phyloP scores from a whole-genome alignment of 2,888 invertebrate genomes.

The Kuschelorhynchus macadamiae region DNA sequence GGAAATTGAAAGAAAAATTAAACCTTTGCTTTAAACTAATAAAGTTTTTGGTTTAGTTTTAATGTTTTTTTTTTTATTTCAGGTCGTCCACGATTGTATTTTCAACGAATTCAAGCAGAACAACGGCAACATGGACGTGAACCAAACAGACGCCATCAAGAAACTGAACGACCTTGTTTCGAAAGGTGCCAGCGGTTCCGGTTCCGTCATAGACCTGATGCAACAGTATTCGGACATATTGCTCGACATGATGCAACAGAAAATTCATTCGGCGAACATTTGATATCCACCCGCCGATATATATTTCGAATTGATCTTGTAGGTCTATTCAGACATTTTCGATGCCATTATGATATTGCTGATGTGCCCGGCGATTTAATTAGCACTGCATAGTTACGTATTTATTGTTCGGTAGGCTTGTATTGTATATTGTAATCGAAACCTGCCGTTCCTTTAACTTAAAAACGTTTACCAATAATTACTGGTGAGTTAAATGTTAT shows the following conservation, averaged over 20 bases:
- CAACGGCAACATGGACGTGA: constrained; percentile 65
- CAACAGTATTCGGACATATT: constrained; percentile 76
- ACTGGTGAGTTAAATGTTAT: no score
- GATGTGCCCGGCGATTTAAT: no score
- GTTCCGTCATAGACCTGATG: constrained; percentile 73
- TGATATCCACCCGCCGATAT: constrained; percentile 54
- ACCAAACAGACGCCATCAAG: constrained; percentile 70
- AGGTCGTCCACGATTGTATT: constrained; percentile 67
- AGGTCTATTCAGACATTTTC: background rate
- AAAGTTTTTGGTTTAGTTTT: no score
- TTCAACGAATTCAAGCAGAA: constrained; percentile 64
- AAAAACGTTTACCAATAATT: no score
- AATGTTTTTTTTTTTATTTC: constrained; percentile 9
- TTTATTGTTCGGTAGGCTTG: no score
- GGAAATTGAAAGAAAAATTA: no score
- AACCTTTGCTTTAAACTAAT: no score
- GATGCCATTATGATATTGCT: constrained; percentile 1
- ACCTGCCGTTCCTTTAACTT: no score
- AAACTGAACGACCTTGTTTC: constrained; percentile 69
- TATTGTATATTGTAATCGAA: no score
- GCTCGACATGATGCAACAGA: constrained; percentile 74
- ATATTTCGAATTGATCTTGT: constrained; percentile 39
- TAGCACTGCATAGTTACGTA: no score
- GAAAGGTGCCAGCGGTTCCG: constrained; percentile 66
- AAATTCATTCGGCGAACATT: constrained; percentile 68